Evolutionary conservation across 2,797 vertebrate species (phyloP), one percentile per base, ranked within the genome.

Genomic region (Tapera naevia): DNA sequence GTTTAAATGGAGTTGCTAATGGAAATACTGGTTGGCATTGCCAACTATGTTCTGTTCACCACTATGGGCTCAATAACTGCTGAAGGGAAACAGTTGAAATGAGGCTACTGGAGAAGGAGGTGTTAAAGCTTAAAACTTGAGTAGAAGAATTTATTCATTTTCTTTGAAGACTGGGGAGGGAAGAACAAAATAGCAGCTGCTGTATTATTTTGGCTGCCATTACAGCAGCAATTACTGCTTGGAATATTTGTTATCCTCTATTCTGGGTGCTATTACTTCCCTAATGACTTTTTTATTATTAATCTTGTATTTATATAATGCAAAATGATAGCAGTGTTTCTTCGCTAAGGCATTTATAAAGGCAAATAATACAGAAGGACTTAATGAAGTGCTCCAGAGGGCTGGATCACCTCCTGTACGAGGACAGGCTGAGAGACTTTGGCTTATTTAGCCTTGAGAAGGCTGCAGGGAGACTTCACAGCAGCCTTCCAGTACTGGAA

Each of bases 1-100:
- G 83, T 46, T 96, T 96, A 91, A 85, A 65, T 79, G 71, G 73
- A 89, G 80, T 86, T 90, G 58, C 92, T 93, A 87, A 94, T 80
- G 95, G 88, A 96, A 93, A 87, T 70, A 56, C 35, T 88, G 61
- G 17, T 72, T 80, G 71, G 43, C 46, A 39, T 79, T 88, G 86
- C 37, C 76, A 82, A 5, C 65, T 73, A 37, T 46, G 22, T 87
- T 85, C 79, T 84, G 56, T 79, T 89, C 61, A 46, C 66, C 76
- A 69, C 46, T 80, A 69, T 57, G 79, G 57, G 71, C 83, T 94
- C 86, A 93, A 48, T 88, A 90, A 78, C 66, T 76, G 28, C 51
- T 61, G 17, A 21, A 35, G 66, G 41, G 50, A 78, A 86, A 50
- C 32, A 48, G 45, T 65, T 85, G 65, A 80, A 90, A 60, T 28